Percentiles rank a stretch among this genome's conserved stretches.
phyloP scores from a whole-genome alignment of 2,797 vertebrate species.

The Sebastes melanostomus region DNA sequence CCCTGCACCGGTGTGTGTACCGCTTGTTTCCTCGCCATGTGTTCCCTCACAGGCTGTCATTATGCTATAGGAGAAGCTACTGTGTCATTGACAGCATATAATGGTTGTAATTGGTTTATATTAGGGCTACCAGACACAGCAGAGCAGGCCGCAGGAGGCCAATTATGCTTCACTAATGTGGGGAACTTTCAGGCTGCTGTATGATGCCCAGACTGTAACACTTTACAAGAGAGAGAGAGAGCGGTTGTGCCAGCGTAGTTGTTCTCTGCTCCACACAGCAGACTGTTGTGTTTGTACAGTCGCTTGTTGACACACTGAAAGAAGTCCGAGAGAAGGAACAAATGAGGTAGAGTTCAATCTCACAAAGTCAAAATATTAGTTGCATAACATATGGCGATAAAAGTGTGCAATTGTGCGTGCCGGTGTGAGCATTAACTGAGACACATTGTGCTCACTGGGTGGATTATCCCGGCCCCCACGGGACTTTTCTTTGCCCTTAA shows the following conservation, averaged over 20 bases:
- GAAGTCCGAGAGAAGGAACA: neutral
- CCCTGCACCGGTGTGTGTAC: neutral
- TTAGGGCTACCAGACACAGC: conserved; percentile 52
- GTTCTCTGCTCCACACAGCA: neutral
- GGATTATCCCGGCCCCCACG: conserved; percentile 27
- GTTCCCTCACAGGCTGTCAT: conserved; percentile 58
- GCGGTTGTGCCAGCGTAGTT: neutral
- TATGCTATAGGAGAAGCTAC: conserved; percentile 51
- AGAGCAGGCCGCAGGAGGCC: conserved; percentile 55
- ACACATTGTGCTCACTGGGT: conserved; percentile 2
- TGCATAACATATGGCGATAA: neutral
- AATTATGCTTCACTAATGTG: conserved; percentile 59
- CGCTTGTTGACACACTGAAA: conserved; percentile 34
- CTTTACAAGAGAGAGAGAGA: conserved; percentile 22
- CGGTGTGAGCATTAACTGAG: conserved; percentile 17
- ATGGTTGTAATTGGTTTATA: conserved; percentile 66
- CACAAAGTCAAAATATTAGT: neutral
- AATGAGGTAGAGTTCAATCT: no score
- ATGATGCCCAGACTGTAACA: conserved; percentile 40
- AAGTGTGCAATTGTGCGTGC: conserved; percentile 22
- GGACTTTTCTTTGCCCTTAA: conserved; percentile 36
- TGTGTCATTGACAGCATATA: conserved; percentile 56
- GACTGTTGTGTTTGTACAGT: conserved; percentile 20
- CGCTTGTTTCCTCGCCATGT: conserved; percentile 54
- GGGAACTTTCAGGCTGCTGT: conserved; percentile 30